These are phyloP conservation scores for Hemistola chrysoprasaria DNA, from an alignment of 2,888 invertebrate species.

Conservation along the genomic window DNA sequence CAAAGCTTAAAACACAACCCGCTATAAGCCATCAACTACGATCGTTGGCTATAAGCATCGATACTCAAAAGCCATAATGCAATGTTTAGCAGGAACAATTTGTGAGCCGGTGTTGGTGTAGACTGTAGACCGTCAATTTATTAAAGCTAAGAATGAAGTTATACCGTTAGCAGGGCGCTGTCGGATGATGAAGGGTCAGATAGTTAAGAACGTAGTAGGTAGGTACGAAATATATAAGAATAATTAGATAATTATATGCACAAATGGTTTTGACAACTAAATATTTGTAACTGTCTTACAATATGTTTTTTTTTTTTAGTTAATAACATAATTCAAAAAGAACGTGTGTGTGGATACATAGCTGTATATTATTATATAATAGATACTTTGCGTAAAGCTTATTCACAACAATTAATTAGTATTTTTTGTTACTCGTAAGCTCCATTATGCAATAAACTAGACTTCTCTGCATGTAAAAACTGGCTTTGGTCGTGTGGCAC, in stretches of 20 bases:
- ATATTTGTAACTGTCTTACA: no score
- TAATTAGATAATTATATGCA: constrained; percentile 2
- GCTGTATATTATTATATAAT: no score
- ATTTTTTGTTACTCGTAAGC: no score
- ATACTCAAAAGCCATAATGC: neutral
- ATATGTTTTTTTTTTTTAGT: no score
- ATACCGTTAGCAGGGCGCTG: constrained; percentile 51
- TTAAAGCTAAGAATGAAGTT: constrained; percentile 39
- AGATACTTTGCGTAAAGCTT: no score
- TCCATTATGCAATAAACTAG: neutral
- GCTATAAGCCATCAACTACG: no score
- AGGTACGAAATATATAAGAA: neutral
- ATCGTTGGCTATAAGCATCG: no score
- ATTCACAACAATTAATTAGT: no score
- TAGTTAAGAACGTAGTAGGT: constrained; percentile 2
- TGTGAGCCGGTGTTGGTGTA: constrained; percentile 19
- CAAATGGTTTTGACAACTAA: no score
- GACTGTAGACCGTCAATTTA: constrained; percentile 47
- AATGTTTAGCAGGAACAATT: constrained; percentile 23
- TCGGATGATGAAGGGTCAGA: constrained; percentile 23
- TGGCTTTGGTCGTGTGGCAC: constrained; percentile 23
- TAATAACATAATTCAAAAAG: no score
- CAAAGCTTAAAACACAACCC: no score
- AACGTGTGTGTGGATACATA: no score
- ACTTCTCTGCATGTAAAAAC: constrained; percentile 16